phyloP scores from a whole-genome alignment of 2,113 vertebrate species.

The Pan paniscus region DNA sequence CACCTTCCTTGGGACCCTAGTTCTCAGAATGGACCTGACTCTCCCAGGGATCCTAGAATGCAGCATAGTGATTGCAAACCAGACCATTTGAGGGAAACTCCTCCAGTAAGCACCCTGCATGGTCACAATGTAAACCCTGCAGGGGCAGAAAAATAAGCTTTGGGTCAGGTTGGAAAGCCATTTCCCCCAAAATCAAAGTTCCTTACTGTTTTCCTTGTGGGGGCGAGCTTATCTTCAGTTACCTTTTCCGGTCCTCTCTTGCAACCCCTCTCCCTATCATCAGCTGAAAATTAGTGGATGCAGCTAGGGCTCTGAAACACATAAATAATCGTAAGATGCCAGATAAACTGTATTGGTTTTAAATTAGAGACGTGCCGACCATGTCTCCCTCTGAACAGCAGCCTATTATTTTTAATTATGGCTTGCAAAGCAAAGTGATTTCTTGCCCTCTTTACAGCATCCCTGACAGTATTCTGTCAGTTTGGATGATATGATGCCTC shows the following conservation, averaged over 20 bases:
- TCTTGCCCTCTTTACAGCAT: constrained; percentile 60
- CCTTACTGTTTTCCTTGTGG: constrained; percentile 20
- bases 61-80: neutral
- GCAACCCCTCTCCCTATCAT: constrained; percentile 66
- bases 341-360: constrained; percentile 80
- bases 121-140: neutral
- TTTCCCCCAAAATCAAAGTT: constrained; percentile 9
- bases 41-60: rapidly evolving
- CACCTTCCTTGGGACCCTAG: neutral
- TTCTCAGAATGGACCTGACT: neutral
- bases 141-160: neutral
- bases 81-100: rapidly evolving
- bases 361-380: constrained; percentile 72
- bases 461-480: constrained; percentile 33
- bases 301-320: constrained; percentile 67
- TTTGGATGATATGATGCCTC: neutral
- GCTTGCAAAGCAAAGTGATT: constrained; percentile 76
- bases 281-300: constrained; percentile 75
- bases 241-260: constrained; percentile 65
- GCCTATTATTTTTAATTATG: constrained; percentile 83
- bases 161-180: neutral
- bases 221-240: constrained; percentile 34
- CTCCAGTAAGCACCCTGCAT: neutral
- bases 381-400: constrained; percentile 58
- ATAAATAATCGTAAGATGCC: constrained; percentile 82